Evolutionary conservation across 2,888 invertebrate species (phyloP).

Genomic region (Endotricha flammealis): DNA sequence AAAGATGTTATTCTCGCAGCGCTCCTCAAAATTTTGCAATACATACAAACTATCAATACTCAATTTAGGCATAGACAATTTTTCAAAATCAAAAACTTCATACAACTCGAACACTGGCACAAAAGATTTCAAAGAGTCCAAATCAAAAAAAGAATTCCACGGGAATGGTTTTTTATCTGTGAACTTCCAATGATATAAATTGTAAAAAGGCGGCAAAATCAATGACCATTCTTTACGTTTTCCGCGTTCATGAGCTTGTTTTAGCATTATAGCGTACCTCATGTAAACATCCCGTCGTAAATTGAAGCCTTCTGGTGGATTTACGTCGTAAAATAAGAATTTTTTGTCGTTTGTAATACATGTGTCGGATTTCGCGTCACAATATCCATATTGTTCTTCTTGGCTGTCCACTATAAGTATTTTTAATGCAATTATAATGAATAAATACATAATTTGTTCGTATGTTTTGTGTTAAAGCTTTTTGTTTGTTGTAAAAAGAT

Average conservation of each 20-base stretch:
- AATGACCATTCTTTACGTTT: constrained; percentile 75
- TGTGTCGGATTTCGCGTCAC: neutral
- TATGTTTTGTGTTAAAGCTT: too few relatives aligned
- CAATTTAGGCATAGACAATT: too few relatives aligned
- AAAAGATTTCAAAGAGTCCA: constrained; percentile 85
- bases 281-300: constrained; percentile 97
- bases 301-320: constrained; percentile 98
- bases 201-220: constrained; percentile 95
- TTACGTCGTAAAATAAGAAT: constrained; percentile 94
- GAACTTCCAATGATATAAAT: constrained; percentile 93
- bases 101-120: constrained; percentile 92
- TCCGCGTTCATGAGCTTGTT: constrained; percentile 78
- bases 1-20: constrained; percentile 89
- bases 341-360: constrained; percentile 60
- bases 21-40: constrained; percentile 90
- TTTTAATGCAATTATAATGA: neutral
- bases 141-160: constrained; percentile 93
- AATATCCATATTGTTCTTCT: too few relatives aligned
- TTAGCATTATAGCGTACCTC: constrained; percentile 90
- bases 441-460: too few relatives aligned
- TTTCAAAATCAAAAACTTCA: constrained; percentile 79
- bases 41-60: constrained; percentile 87
- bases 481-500: too few relatives aligned
- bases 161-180: constrained; percentile 76
- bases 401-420: neutral